Conservation (phyloP, 2,797 vertebrate genomes). For the Parambassis ranga region DNA sequence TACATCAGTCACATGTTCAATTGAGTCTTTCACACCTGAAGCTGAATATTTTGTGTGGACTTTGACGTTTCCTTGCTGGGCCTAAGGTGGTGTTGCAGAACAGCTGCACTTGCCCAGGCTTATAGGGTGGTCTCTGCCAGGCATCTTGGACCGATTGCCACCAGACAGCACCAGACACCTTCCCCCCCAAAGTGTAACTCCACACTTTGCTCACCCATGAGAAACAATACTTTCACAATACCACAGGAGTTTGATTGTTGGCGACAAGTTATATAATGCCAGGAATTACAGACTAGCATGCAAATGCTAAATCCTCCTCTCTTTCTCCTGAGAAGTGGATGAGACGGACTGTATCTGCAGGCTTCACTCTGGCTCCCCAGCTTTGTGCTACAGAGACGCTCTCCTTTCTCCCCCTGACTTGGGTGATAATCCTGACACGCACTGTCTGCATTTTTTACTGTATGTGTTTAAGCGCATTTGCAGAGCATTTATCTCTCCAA, state of each 20-base stretch:
- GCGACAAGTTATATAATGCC: conserved; percentile 82
- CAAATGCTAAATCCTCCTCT: conserved; percentile 80
- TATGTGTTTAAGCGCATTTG: conserved; percentile 87
- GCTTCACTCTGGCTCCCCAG: conserved; percentile 76
- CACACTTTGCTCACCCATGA: conserved; percentile 71
- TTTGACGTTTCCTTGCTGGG: conserved; percentile 11
- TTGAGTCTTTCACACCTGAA: conserved; percentile 17
- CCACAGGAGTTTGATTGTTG: conserved; percentile 78
- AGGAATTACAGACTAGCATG: conserved; percentile 82
- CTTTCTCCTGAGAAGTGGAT: conserved; percentile 78
- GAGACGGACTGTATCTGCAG: conserved; percentile 81
- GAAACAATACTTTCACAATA: conserved; percentile 82
- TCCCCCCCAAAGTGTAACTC: conserved; percentile 50
- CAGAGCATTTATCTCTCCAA: conserved; percentile 85
- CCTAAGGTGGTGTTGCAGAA: conserved; percentile 10
- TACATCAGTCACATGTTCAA: neutral
- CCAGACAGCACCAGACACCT: conserved; percentile 7
- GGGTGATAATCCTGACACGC: conserved; percentile 86
- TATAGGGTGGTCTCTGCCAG: conserved; percentile 54
- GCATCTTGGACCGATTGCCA: conserved; percentile 31
- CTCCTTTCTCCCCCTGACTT: conserved; percentile 78
- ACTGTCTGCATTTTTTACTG: conserved; percentile 86
- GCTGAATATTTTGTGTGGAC: conserved; percentile 21
- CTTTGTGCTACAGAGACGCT: conserved; percentile 78
- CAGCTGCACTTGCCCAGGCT: conserved; percentile 9